Conservation (phyloP, 1,140 invertebrate species). For the Diachasma alloeum region DNA sequence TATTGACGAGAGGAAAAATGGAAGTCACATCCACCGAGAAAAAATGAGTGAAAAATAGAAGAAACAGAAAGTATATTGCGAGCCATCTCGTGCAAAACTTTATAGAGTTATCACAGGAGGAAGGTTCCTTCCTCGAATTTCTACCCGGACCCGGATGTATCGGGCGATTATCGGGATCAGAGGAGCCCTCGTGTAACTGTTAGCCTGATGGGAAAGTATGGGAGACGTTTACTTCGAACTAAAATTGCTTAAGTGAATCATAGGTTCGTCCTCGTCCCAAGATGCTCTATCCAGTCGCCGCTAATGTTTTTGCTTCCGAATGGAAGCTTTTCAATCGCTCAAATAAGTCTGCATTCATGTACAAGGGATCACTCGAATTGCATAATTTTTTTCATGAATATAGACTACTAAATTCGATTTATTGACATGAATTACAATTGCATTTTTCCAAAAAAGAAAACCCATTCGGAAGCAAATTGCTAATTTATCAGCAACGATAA, state of each 20-base stretch:
- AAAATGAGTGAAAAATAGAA: background rate
- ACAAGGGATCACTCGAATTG: too few relatives aligned
- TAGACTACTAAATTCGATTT: too few relatives aligned
- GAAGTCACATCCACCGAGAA: background rate
- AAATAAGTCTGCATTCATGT: too few relatives aligned
- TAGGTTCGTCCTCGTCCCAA: background rate
- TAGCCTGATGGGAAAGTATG: slow-evolving; percentile 14
- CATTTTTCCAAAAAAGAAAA: too few relatives aligned
- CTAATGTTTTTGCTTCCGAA: too few relatives aligned
- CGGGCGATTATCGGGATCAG: slow-evolving; percentile 15
- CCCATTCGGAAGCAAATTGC: too few relatives aligned
- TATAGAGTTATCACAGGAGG: background rate
- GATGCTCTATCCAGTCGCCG: too few relatives aligned
- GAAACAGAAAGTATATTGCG: background rate
- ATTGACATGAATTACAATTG: too few relatives aligned
- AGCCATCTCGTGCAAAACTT: background rate
- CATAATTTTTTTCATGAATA: too few relatives aligned
- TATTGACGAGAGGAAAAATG: too few relatives aligned
- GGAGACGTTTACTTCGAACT: background rate
- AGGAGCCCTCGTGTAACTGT: background rate
- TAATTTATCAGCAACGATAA: too few relatives aligned
- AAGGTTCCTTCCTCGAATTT: slow-evolving; percentile 7
- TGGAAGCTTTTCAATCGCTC: too few relatives aligned
- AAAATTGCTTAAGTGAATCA: background rate
- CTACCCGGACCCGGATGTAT: slow-evolving; percentile 13